Base-by-base conservation (phyloP, 2,888 invertebrate genomes). In the Aspidapion aeneum region DNA sequence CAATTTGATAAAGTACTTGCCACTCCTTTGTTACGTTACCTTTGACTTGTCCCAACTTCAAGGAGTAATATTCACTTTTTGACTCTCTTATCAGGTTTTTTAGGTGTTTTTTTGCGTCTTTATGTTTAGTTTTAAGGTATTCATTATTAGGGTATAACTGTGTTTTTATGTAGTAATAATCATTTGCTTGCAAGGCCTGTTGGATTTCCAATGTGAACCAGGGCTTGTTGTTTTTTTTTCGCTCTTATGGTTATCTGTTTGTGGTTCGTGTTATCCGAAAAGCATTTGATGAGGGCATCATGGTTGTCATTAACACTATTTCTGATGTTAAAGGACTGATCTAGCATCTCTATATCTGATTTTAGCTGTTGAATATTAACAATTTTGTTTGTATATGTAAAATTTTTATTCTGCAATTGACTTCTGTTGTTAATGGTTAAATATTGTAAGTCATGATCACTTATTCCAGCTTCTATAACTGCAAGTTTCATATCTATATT, bases 321-420 rank as follows among this genome's bases (percentile, higher is more conserved):
- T 58, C 18, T 50, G 7, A 3, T 58, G 49, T 16, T 58, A 49
- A 18, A 58, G 20, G 1, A 49, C 20, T 18, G 58, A 48, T 21
- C 18, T 5, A 9, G 49, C 20, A 12, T 19, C 49, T 18, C 49
- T 50, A 50, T 49, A 49, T 18, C 16, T 7, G 1, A 3, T 16
- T 58, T 48, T 50, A 18, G 54, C 64, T 2, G 58, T 19, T 17
- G 17, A 12, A 54, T 52, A 60, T 1, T 18, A 17, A 21, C 17
- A 52, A 56, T 64, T 63, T n/a, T 35, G 21, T 18, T 62, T 21
- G 7, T 50, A 16, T 35, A 55, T 48, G 54, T 49, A 12, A 35
- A 35, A 7, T 35, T n/a, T n/a, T n/a, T n/a, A n/a, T n/a, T n/a
- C n/a, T n/a, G n/a, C n/a, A n/a, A n/a, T n/a, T n/a, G n/a, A n/a